Conservation (phyloP, 2,113 vertebrate genomes). For the Tautogolabrus adspersus region DNA sequence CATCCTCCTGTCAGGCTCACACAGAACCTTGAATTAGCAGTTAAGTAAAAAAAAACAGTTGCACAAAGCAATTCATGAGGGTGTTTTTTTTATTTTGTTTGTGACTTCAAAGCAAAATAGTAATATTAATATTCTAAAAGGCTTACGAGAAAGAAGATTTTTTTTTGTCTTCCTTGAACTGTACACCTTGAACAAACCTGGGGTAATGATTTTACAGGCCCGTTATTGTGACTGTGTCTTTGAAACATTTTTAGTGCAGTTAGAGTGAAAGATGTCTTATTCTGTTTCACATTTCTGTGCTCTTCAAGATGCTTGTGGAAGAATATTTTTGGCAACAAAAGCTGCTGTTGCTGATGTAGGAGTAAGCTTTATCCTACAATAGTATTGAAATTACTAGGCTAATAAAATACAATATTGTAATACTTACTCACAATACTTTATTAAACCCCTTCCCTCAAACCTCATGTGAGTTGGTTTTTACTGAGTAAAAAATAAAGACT, state of each 20-base stretch:
- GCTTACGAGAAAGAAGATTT: background rate
- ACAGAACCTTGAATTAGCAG: too few species aligned
- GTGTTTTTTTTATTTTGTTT: too few species aligned
- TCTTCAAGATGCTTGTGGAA: background rate
- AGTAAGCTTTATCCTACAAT: too few species aligned
- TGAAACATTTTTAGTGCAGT: conserved; percentile 3
- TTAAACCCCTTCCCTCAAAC: too few species aligned
- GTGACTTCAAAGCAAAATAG: background rate
- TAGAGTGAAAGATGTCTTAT: background rate
- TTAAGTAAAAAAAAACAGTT: too few species aligned
- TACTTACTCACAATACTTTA: too few species aligned
- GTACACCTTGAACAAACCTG: conserved; percentile 28
- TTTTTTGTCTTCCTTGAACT: conserved; percentile 16
- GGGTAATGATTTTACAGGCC: conserved; percentile 22
- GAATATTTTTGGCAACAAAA: background rate
- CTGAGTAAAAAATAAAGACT: too few species aligned
- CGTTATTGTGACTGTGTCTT: background rate
- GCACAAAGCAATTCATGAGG: too few species aligned
- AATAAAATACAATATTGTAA: too few species aligned
- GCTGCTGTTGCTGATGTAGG: background rate
- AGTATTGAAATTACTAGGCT: too few species aligned
- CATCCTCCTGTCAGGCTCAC: background rate
- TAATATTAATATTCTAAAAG: background rate
- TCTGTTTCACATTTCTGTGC: background rate
- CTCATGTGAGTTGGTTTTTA: too few species aligned